Base-by-base conservation (phyloP, 2,113 vertebrate genomes). In the Phaethon lepturus region DNA sequence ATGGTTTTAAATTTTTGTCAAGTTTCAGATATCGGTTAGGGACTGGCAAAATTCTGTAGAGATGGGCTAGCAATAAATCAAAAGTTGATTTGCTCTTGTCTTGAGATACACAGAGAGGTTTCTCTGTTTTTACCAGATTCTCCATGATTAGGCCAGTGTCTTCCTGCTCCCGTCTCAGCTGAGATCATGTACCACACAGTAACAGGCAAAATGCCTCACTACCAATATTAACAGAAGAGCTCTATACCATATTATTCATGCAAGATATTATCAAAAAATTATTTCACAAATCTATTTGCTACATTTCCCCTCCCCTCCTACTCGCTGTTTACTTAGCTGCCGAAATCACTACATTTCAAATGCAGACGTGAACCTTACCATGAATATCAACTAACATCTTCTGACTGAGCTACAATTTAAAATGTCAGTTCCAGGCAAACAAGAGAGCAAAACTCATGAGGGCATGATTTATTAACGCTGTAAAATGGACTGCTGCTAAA, bases 371-470 rank as follows among this genome's bases (percentile, higher is more conserved):
- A 95, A 97, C 72, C 50, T 74, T 66, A 97, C 56, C 29, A 76
- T 67, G 86, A 92, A 85, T 67, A 96, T 60, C 67, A 97, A 89
- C 93, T 91, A 88, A 95, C 38, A 88, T 85, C 55, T 60, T 96
- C 91, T 82, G 95, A 87, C 64, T 95, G 71, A 84, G 83, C 25
- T 92, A 69, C 56, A 89, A 95, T 68, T 96, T 94, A 71, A 97
- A 86, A 96, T 95, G 84, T 89, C 94, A 94, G 71, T 90, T 81
- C 63, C 69, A 90, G 67, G 87, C 66, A 90, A 85, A 89, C 62
- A 94, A 88, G 56, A 58, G 38, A 92, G 64, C 68, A 76, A 88
- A 95, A 97, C 72, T 96, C 64, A 88, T 3, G 24, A 96, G 67
- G 50, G 59, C 72, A 60, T 91, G 86, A 95, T 95, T 91, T 95